These are phyloP conservation scores for Anthopleura xanthogrammica DNA, from an alignment of 92 coral and sea anemone genomes.

Conservation along the genomic window DNA sequence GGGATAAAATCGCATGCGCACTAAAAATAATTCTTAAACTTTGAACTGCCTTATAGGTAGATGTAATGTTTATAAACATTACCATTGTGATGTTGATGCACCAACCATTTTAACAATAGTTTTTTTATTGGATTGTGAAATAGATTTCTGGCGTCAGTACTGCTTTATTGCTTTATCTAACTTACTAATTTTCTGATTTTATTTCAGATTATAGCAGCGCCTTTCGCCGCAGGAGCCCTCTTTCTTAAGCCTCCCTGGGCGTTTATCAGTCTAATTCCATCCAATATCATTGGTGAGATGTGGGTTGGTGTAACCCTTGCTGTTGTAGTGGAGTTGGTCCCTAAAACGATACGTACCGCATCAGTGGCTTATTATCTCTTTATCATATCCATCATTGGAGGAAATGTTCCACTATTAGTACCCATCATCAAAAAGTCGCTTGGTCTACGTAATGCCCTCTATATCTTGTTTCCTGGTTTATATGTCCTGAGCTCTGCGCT, in stretches of 20 bases:
- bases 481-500: slow-evolving; percentile 84
- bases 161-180: neutral
- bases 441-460: slow-evolving; percentile 77
- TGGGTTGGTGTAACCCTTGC: slow-evolving; percentile 98
- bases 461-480: slow-evolving; percentile 84
- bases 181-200: neutral
- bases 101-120: neutral
- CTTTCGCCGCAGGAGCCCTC: slow-evolving; percentile 95
- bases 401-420: slow-evolving; percentile 82
- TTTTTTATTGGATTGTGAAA: too few species aligned
- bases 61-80: too few species aligned
- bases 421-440: slow-evolving; percentile 75
- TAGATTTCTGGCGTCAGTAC: too few species aligned
- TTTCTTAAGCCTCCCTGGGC: slow-evolving; percentile 90
- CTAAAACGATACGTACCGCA: slow-evolving; percentile 78
- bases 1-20: too few species aligned
- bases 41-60: too few species aligned
- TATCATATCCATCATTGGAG: slow-evolving; percentile 90
- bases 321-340: slow-evolving; percentile 91
- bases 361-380: slow-evolving; percentile 86
- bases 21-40: too few species aligned
- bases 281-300: slow-evolving; percentile 95
- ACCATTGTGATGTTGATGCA: neutral
- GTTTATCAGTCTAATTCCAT: slow-evolving; percentile 84
- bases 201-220: slow-evolving; percentile 81